Base-by-base conservation (phyloP, 2,888 invertebrate species). In the Drosophila nr. fundita region DNA sequence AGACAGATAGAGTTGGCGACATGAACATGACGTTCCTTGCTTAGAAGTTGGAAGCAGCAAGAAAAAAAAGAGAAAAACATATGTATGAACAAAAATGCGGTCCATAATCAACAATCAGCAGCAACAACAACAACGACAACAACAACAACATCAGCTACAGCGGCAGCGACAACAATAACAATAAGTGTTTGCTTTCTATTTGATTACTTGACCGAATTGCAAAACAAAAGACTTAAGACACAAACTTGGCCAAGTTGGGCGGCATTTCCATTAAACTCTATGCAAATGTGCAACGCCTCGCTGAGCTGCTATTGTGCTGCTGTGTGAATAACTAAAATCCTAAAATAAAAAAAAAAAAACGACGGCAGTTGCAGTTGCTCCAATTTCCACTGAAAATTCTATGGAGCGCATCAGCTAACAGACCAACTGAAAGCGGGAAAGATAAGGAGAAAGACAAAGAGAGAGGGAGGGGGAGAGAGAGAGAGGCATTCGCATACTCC, bases 201-300 rank as follows among this genome's bases (percentile, higher is more conserved):
- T 85, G 77, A 88, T 85, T 85, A 74, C 76, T 83, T 85, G 85
- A 83, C 87, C 87, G 80, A 82, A 79, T 79, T 85, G 77, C 80
- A 57, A 68, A 70, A 76, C 88, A 83, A 90, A 83, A 86, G 87
- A 83, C 86, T 88, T 70, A 80, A 88, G 76, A 71, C 74, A 87
- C 83, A 89, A 87, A 75, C 86, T 72, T 67, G 82, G 69, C 72
- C 59, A 50, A 49, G 57, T 18, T 49, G 65, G 76, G 52, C 66
- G 63, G 54, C 70, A 80, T 66, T 77, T 77, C 73, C 77, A 80
- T 88, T 76, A 70, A 70, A 57, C 74, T 53, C 70, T 66, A 87
- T 86, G 80, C 77, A 85, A 85, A 87, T 89, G 80, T 84, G 89
- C 89, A 87, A 89, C 86, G 84, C 88, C 86, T 82, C 42, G 86